Conservation (phyloP, 1,140 invertebrate species). For the Macrobrachium rosenbergii region DNA sequence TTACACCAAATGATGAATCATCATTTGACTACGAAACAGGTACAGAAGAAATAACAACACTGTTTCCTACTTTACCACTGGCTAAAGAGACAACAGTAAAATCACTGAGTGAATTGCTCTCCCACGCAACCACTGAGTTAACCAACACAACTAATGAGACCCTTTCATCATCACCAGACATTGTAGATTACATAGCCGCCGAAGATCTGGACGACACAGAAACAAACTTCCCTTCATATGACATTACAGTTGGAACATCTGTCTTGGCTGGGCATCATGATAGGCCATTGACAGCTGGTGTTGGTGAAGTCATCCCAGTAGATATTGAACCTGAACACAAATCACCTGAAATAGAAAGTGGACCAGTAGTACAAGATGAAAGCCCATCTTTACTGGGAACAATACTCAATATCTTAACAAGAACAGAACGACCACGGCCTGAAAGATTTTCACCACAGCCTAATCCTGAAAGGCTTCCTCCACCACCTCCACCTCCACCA, state of each 20-base stretch:
- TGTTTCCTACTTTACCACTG: not conserved
- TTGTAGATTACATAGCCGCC: not conserved
- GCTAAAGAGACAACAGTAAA: slow-evolving; percentile 12
- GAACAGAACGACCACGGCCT: slow-evolving; percentile 38
- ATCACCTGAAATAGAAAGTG: slow-evolving; percentile 4
- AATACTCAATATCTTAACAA: slow-evolving; percentile 46
- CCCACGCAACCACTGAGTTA: not conserved
- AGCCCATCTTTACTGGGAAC: slow-evolving; percentile 42
- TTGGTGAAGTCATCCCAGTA: slow-evolving; percentile 60
- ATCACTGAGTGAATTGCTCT: not conserved
- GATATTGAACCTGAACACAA: slow-evolving; percentile 29
- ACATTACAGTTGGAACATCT: slow-evolving; percentile 53
- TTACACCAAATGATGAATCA: not conserved
- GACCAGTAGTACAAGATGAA: slow-evolving; percentile 14
- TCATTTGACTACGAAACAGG: not conserved
- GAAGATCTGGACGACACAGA: slow-evolving; percentile 32
- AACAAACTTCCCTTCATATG: slow-evolving; percentile 35
- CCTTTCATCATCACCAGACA: not conserved
- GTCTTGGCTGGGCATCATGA: slow-evolving; percentile 16
- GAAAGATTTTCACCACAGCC: not conserved
- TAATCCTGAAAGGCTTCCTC: not conserved
- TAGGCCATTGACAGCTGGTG: slow-evolving; percentile 22
- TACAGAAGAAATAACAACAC: not conserved
- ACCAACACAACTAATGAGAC: not conserved
- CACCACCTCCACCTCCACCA: too few relatives aligned